Evolutionary conservation across 2,888 invertebrate species (phyloP).

Genomic region (Crioceris asparagi): DNA sequence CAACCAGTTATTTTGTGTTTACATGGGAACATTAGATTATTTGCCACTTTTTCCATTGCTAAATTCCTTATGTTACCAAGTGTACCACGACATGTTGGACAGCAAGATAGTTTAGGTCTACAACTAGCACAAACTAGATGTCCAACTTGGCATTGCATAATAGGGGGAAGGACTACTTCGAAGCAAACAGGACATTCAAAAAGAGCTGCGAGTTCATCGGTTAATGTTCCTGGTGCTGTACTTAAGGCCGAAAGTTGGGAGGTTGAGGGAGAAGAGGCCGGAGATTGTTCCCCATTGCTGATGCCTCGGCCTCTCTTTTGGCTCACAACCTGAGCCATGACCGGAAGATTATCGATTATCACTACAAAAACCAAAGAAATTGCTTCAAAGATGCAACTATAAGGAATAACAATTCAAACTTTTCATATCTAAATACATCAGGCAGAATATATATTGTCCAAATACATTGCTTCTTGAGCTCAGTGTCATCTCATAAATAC

Average conservation of each 20-base stretch:
- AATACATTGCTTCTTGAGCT: too few species aligned
- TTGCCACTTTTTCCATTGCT: slow-evolving; percentile 98
- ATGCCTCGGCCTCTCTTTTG: slow-evolving; percentile 30
- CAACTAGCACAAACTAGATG: slow-evolving; percentile 97
- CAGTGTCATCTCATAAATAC: too few species aligned
- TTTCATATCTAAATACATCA: too few species aligned
- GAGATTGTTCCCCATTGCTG: slow-evolving; percentile 25
- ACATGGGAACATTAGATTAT: slow-evolving; percentile 97
- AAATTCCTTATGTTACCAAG: slow-evolving; percentile 94
- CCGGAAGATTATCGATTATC: too few species aligned
- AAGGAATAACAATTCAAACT: too few species aligned
- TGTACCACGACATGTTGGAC: slow-evolving; percentile 96
- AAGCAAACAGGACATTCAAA: slow-evolving; percentile 98
- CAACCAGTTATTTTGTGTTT: slow-evolving; percentile 96
- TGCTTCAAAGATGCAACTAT: too few species aligned
- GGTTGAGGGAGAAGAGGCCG: slow-evolving; percentile 24
- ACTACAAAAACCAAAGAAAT: too few species aligned
- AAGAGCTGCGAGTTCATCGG: slow-evolving; percentile 79
- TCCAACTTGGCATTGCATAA: slow-evolving; percentile 96
- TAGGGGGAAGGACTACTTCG: slow-evolving; percentile 98
- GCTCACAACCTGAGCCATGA: slow-evolving; percentile 29
- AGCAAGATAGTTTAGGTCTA: slow-evolving; percentile 91
- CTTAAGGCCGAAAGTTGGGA: slow-evolving; percentile 26
- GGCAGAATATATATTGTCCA: too few species aligned
- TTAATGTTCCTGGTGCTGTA: slow-evolving; percentile 54